These are phyloP conservation scores for Bubo blakistoni DNA, from an alignment of 2,113 vertebrate genomes.

Conservation along the genomic window DNA sequence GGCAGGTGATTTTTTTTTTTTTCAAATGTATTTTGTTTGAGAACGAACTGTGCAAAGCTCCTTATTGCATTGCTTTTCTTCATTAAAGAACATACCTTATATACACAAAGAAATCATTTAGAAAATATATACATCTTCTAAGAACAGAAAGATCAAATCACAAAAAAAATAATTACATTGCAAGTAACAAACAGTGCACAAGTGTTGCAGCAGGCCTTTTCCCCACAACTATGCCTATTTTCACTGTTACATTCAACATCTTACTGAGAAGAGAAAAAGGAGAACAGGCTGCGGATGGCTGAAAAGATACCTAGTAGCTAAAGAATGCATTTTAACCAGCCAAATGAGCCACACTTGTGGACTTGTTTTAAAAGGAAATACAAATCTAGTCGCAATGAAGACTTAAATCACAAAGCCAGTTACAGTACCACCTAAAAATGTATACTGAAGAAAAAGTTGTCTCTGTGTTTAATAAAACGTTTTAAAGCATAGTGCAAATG, in stretches of 20 bases:
- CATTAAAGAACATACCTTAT: slow-evolving; percentile 47
- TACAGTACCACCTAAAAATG: slow-evolving; percentile 2
- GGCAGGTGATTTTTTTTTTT: background rate
- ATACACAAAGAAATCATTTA: slow-evolving; percentile 63
- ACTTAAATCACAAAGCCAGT: slow-evolving; percentile 3
- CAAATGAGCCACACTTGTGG: background rate
- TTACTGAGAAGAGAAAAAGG: background rate
- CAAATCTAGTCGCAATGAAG: background rate
- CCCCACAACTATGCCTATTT: slow-evolving; percentile 3
- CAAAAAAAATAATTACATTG: background rate
- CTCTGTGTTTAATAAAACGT: background rate
- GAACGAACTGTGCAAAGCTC: slow-evolving; percentile 46
- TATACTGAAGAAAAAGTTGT: background rate
- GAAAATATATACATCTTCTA: slow-evolving; percentile 68
- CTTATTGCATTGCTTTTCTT: slow-evolving; percentile 50
- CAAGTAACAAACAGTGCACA: slow-evolving; percentile 17
- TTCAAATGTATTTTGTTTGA: background rate
- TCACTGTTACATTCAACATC: slow-evolving; percentile 39
- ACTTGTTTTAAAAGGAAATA: background rate
- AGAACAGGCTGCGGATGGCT: background rate
- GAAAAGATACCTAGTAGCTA: background rate
- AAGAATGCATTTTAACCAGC: background rate
- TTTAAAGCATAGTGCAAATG: slow-evolving; percentile 51
- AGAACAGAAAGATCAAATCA: slow-evolving; percentile 18
- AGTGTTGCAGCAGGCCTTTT: slow-evolving; percentile 27